Percentiles rank a stretch among this genome's conserved stretches.
Evolutionary conservation across 2,888 invertebrate species (phyloP).

Genomic region (Anoncus sp.): DNA sequence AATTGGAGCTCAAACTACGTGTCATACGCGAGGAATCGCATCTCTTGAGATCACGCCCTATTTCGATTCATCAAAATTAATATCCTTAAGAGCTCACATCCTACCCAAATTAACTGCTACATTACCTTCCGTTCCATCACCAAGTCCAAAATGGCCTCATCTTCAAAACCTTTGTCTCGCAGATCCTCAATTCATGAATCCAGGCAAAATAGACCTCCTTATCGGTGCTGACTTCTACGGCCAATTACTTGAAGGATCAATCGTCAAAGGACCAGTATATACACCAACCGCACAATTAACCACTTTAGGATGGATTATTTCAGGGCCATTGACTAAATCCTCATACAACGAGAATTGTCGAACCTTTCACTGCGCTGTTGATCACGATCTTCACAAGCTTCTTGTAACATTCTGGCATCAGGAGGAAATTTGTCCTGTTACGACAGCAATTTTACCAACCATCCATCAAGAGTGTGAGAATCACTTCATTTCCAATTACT

Average conservation of each 20-base stretch:
- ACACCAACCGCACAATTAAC: slow-evolving; percentile 10
- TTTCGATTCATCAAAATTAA: no score
- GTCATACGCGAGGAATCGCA: no score
- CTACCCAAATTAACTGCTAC: no score
- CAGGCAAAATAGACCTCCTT: slow-evolving; percentile 41
- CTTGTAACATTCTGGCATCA: no score
- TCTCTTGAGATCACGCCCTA: no score
- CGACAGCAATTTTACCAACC: no score
- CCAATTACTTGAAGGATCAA: slow-evolving; percentile 1
- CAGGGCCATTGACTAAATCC: background rate
- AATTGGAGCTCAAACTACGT: slow-evolving; percentile 26
- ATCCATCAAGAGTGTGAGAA: slow-evolving; percentile 13
- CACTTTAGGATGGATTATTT: slow-evolving; percentile 21
- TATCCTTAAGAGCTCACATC: no score
- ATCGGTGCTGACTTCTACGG: slow-evolving; percentile 21
- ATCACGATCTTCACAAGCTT: slow-evolving; percentile 26
- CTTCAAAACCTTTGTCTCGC: no score
- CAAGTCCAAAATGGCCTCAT: no score
- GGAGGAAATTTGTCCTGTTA: no score
- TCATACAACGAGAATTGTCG: background rate
- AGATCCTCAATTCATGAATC: no score
- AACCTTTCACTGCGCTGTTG: slow-evolving; percentile 23
- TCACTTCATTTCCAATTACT: background rate
- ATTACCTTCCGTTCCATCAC: no score
- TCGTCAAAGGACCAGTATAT: slow-evolving; percentile 7